Conservation (phyloP, 2,113 vertebrate genomes). For the Addax nasomaculatus region DNA sequence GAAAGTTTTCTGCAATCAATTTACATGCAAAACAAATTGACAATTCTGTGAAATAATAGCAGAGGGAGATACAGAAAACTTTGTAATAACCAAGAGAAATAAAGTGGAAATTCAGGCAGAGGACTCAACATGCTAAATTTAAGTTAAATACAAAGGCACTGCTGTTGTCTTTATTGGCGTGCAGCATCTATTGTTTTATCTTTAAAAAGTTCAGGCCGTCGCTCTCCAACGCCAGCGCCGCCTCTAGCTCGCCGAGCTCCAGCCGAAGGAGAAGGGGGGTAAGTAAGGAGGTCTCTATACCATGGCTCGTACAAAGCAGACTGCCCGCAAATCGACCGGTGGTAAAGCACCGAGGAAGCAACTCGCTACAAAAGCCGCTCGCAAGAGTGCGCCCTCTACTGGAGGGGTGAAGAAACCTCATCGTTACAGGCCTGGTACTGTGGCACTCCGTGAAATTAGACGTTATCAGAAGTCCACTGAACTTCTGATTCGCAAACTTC, state of each 20-base stretch:
- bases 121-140: not conserved
- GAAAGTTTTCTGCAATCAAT: not conserved
- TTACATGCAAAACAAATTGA: not conserved
- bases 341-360: slow-evolving; percentile 83
- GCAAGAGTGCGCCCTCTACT: slow-evolving; percentile 83
- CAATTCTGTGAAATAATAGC: not conserved
- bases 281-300: slow-evolving; percentile 74
- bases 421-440: slow-evolving; percentile 75
- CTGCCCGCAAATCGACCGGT: slow-evolving; percentile 81
- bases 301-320: slow-evolving; percentile 85
- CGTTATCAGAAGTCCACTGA: not conserved
- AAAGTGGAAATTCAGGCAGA: not conserved
- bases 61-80: not conserved
- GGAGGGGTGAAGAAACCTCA: slow-evolving; percentile 85
- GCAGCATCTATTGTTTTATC: not conserved
- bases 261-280: slow-evolving; percentile 2
- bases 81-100: not conserved
- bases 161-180: not conserved
- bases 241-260: not conserved
- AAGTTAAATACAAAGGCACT: not conserved
- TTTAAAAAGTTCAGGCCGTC: not conserved
- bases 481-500: not conserved
- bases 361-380: slow-evolving; percentile 83
- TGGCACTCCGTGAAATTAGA: not conserved
- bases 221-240: not conserved